These are phyloP conservation scores for Eugnorisma glareosa DNA, from an alignment of 2,888 invertebrate species.

Conservation along the genomic window DNA sequence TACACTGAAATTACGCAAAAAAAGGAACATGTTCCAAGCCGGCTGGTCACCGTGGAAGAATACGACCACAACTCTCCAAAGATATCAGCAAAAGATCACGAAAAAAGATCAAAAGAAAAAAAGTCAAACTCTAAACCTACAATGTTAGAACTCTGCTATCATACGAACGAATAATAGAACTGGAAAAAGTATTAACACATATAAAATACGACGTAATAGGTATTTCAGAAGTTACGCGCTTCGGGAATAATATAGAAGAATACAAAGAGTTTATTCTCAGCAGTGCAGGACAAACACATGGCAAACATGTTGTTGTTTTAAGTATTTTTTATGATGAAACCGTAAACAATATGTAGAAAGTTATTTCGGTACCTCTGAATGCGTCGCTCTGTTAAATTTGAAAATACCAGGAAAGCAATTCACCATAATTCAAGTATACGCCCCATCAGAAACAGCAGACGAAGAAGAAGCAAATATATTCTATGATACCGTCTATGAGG, in stretches of 20 bases:
- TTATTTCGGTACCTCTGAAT: neutral
- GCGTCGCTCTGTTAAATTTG: neutral
- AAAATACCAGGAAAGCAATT: neutral
- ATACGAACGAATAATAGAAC: neutral
- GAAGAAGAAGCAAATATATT: neutral
- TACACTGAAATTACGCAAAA: too few relatives aligned
- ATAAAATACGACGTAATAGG: neutral
- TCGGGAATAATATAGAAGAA: neutral
- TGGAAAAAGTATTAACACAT: neutral
- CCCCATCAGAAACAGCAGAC: neutral
- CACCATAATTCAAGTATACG: constrained; percentile 1
- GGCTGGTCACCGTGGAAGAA: too few relatives aligned
- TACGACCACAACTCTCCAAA: neutral
- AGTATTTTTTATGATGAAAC: too few relatives aligned
- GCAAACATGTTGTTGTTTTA: neutral
- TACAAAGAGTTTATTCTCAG: neutral
- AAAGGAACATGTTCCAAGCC: neutral
- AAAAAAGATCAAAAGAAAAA: neutral
- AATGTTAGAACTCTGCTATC: neutral
- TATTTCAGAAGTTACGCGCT: neutral
- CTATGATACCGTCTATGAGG: neutral
- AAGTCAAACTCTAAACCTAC: neutral
- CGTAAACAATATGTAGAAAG: neutral
- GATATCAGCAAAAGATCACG: neutral
- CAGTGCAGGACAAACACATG: neutral